These are phyloP conservation scores for Litocranius walleri DNA, from an alignment of 2,113 vertebrate genomes.

Conservation along the genomic window DNA sequence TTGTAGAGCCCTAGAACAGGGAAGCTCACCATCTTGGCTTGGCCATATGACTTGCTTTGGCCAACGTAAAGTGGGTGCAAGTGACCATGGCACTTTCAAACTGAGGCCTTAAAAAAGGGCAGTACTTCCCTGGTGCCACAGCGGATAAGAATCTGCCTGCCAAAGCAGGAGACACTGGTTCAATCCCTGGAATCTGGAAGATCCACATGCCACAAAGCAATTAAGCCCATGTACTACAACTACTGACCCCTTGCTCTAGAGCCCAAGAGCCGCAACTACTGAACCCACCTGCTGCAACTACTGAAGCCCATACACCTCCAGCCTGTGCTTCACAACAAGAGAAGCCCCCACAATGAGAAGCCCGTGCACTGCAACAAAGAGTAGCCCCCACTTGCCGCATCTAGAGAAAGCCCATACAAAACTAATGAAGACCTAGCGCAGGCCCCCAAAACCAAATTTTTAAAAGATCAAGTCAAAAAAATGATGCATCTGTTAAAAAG, in stretches of 20 bases:
- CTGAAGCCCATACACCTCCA: rapidly evolving
- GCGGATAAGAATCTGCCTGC: neutral
- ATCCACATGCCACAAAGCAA: neutral
- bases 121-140: neutral
- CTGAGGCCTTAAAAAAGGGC: neutral
- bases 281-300: neutral
- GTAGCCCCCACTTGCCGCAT: neutral
- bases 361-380: neutral
- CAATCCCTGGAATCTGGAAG: neutral
- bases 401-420: neutral
- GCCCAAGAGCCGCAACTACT: neutral
- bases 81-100: neutral
- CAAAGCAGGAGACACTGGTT: neutral
- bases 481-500: neutral
- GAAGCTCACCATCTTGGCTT: neutral
- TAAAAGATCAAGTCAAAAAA: neutral
- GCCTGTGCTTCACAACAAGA: neutral
- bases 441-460: neutral
- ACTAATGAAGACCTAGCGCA: neutral
- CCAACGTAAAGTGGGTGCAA: neutral
- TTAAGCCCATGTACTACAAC: neutral
- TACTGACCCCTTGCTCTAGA: neutral
- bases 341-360: neutral
- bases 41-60: neutral
- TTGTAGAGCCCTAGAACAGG: too few species aligned